Percentiles rank a stretch among this genome's conserved stretches.
phyloP scores from a whole-genome alignment of 1,140 invertebrate genomes.

The Drosophila arawakana region DNA sequence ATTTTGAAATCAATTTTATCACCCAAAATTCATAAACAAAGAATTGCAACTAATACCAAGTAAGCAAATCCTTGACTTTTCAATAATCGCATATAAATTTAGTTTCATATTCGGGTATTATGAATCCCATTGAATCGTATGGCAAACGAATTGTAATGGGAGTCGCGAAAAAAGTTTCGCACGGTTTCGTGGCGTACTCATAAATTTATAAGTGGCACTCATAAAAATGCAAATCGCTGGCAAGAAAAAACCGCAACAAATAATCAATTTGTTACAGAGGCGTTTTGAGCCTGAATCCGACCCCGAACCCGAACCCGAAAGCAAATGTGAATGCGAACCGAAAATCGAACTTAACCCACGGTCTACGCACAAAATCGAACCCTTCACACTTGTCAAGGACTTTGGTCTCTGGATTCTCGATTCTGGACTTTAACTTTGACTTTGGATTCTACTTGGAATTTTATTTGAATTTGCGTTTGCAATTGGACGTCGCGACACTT shows the following conservation, averaged over 20 bases:
- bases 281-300: constrained; percentile 30
- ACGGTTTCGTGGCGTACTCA: constrained; percentile 70
- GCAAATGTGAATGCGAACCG: not conserved
- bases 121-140: not conserved
- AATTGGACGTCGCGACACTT: constrained; percentile 64
- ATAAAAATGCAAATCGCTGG: constrained; percentile 70
- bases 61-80: not conserved
- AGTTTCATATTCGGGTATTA: not conserved
- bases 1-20: too few species aligned
- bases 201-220: constrained; percentile 82
- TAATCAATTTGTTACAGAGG: constrained; percentile 82
- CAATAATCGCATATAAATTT: not conserved
- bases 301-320: not conserved
- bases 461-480: not conserved
- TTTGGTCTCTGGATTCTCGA: not conserved
- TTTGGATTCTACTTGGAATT: not conserved
- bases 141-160: constrained; percentile 28
- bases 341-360: constrained; percentile 1
- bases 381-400: constrained; percentile 59
- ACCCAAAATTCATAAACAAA: not conserved
- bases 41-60: not conserved
- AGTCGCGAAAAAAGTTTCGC: constrained; percentile 62
- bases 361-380: constrained; percentile 69
- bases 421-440: not conserved
- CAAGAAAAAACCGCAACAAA: constrained; percentile 73